phyloP scores from a whole-genome alignment of 2,113 vertebrate species.

The Aphyosemion australe region DNA sequence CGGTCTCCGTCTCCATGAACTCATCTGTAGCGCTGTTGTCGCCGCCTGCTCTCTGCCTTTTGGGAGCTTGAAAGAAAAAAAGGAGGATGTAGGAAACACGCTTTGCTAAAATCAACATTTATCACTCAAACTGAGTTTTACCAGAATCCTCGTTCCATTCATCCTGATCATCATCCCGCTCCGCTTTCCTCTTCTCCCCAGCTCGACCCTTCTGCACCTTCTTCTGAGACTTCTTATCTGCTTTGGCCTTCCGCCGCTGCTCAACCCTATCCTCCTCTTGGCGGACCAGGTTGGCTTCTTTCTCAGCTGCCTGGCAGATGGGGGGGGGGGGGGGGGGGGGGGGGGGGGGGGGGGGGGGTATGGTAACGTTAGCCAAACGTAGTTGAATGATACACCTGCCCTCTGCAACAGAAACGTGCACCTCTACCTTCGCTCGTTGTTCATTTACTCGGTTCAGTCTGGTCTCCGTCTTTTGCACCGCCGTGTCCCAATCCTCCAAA shows the following conservation, averaged over 20 bases:
- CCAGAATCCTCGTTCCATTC: slow-evolving; percentile 88
- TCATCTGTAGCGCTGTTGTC: slow-evolving; percentile 61
- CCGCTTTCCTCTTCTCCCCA: slow-evolving; percentile 84
- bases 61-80: slow-evolving; percentile 79
- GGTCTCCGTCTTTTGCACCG: slow-evolving; percentile 91
- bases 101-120: background rate
- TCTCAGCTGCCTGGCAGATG: slow-evolving; percentile 85
- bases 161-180: slow-evolving; percentile 73
- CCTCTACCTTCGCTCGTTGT: slow-evolving; percentile 88
- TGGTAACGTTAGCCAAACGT: slow-evolving; percentile 19
- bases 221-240: slow-evolving; percentile 87
- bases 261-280: slow-evolving; percentile 87
- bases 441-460: slow-evolving; percentile 88
- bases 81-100: background rate
- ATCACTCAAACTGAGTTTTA: slow-evolving; percentile 48
- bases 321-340: too few relatives aligned
- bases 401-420: background rate
- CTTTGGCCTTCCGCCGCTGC: slow-evolving; percentile 82
- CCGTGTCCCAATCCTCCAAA: slow-evolving; percentile 93
- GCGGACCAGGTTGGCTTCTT: slow-evolving; percentile 86
- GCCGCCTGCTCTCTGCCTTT: slow-evolving; percentile 80
- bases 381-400: background rate
- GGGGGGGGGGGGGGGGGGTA: slow-evolving; percentile 4
- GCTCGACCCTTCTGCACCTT: slow-evolving; percentile 77
- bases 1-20: slow-evolving; percentile 78